A percentile compares a stretch with the other conserved stretches of the same genome.
phyloP scores from a whole-genome alignment of 2,797 vertebrate genomes.

The Acrocephalus scirpaceus region DNA sequence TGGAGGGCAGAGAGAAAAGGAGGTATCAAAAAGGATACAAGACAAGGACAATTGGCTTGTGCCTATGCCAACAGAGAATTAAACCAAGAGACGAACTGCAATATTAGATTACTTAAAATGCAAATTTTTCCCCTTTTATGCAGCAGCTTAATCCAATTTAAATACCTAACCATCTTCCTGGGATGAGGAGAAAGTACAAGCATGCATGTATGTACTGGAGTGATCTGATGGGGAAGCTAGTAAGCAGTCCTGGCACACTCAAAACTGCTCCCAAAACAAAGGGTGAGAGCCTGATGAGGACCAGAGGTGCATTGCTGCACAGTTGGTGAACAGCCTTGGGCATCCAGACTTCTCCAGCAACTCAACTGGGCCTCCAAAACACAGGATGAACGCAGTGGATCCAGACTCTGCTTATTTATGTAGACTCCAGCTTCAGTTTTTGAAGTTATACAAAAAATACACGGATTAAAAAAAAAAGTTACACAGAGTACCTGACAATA shows the following conservation, averaged over 20 bases:
- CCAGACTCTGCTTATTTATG: neutral
- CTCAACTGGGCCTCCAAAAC: neutral
- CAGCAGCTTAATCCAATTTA: neutral
- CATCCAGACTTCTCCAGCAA: neutral
- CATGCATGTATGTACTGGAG: neutral
- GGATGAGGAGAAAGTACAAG: neutral
- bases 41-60: neutral
- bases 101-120: neutral
- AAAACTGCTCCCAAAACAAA: neutral
- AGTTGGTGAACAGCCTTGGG: neutral
- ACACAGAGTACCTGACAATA: neutral
- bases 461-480: neutral
- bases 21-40: neutral
- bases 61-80: neutral
- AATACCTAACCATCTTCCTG: neutral
- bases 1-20: neutral
- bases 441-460: neutral
- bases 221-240: neutral
- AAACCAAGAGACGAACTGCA: neutral
- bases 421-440: neutral
- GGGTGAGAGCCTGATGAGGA: accelerated
- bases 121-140: neutral
- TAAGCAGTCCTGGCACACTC: neutral
- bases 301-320: neutral
- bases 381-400: neutral